A percentile compares a stretch with the other conserved stretches of the same genome.
These are phyloP conservation scores for Ormyrus rosae DNA, from an alignment of 2,888 invertebrate genomes.

Conservation along the genomic window DNA sequence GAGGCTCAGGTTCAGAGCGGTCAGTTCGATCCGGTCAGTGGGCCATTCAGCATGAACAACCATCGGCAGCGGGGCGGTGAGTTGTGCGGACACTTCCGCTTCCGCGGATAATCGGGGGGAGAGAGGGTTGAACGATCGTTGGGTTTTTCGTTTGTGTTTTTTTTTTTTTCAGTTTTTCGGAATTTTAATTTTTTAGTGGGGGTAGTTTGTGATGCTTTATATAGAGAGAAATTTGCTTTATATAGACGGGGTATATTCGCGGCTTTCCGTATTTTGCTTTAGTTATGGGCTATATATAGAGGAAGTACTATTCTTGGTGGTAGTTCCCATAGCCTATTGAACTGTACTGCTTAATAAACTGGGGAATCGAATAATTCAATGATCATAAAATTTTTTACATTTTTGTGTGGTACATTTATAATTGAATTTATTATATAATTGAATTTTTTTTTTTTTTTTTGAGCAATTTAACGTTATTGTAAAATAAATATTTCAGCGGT, in stretches of 20 bases:
- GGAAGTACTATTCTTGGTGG: conserved; percentile 7
- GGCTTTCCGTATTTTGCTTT: conserved; percentile 6
- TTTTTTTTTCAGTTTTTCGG: background rate
- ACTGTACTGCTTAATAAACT: background rate
- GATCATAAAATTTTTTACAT: background rate
- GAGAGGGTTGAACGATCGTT: too few species aligned
- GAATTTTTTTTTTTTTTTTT: too few species aligned
- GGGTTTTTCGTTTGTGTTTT: background rate
- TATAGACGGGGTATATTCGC: conserved; percentile 27
- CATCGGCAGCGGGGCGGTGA: conserved; percentile 67
- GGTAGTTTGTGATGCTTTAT: background rate
- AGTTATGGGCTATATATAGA: background rate
- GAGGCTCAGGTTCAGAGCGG: conserved; percentile 24
- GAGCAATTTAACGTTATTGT: background rate
- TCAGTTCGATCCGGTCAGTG: conserved; percentile 74
- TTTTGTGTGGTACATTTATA: too few species aligned
- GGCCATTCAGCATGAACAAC: conserved; percentile 73
- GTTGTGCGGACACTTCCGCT: conserved; percentile 3
- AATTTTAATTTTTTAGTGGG: background rate
- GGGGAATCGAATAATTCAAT: background rate
- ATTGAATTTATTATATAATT: too few species aligned
- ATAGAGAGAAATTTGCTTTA: conserved; percentile 23
- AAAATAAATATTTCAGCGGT: conserved; percentile 57
- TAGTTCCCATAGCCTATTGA: conserved; percentile 40
- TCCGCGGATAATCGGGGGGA: too few species aligned